Evolutionary conservation across 2,113 vertebrate species (phyloP).

Genomic region (Gavia stellata): DNA sequence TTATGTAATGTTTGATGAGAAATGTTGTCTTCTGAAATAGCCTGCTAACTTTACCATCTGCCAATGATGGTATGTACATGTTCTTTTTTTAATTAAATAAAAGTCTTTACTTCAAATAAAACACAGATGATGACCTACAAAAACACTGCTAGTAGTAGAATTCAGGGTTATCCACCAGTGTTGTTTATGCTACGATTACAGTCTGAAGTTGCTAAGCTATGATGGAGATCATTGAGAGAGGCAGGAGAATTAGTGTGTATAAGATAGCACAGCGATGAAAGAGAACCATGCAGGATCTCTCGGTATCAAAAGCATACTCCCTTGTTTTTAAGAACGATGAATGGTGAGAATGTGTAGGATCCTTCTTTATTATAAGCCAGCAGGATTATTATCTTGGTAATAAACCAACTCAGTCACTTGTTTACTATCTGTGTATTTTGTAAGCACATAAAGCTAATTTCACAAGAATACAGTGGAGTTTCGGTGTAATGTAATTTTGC

Average conservation of each 20-base stretch:
- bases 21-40: background rate
- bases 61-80: background rate
- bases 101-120: background rate
- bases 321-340: background rate
- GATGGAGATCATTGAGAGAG: background rate
- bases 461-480: background rate
- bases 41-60: background rate
- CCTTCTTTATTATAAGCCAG: background rate
- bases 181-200: background rate
- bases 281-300: background rate
- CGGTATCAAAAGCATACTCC: background rate
- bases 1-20: background rate
- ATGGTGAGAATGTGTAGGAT: background rate
- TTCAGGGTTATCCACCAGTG: background rate
- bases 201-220: background rate
- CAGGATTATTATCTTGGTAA: background rate
- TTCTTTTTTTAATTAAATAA: background rate
- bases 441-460: background rate
- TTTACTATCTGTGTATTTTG: background rate
- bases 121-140: background rate
- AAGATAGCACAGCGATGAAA: background rate
- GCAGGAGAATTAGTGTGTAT: background rate
- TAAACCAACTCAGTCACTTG: background rate
- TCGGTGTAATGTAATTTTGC: background rate
- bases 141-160: background rate